Evolutionary conservation across 2,888 invertebrate genomes (phyloP), one percentile per base, ranked within the genome.

Genomic region (Paralinhomoeus sp.): DNA sequence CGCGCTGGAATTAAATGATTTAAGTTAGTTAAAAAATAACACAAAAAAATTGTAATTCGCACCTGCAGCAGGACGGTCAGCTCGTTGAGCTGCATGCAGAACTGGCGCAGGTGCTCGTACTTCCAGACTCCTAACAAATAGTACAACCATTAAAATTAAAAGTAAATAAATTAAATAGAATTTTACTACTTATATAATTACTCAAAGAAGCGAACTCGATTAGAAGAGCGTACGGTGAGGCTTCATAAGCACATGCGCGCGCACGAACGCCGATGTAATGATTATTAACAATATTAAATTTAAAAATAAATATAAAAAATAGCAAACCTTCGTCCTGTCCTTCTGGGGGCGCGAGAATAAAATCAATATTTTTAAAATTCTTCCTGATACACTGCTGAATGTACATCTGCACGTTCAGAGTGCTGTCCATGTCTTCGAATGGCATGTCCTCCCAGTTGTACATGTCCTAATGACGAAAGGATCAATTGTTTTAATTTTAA

Each of bases 41-140:
- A n/a, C n/a, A n/a, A n/a, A n/a, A n/a, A n/a, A n/a, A n/a, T n/a
- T n/a, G n/a, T n/a, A n/a, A n/a, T n/a, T n/a, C 50, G 23, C 50
- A 67, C 67, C 71, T 93, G 93, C 51, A 97, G 71, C 60, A 82
- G 75, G 1, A 97, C 91, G 40, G 93, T 91, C 54, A 99, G 68
- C n/a, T 89, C 91, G 70, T 99, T 97, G 41, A 97, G 67, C 67
- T 97, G 93, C 85, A 97, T 89, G 64, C 93, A 97, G 67, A 97
- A 93, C 67, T 97, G 93, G 54, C 93, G 74, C 47, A 97, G 72
- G 70, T 97, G 97, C 69, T 97, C 97, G 65, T 97, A 97, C 68
- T 97, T 97, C 97, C 97, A 97, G 41, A 97, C 93, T 35, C n/a
- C n/a, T n/a, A n/a, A n/a, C n/a, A n/a, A n/a, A n/a, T n/a, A n/a